Conservation (phyloP, 2,797 vertebrate species). For the Synanceia verrucosa region DNA sequence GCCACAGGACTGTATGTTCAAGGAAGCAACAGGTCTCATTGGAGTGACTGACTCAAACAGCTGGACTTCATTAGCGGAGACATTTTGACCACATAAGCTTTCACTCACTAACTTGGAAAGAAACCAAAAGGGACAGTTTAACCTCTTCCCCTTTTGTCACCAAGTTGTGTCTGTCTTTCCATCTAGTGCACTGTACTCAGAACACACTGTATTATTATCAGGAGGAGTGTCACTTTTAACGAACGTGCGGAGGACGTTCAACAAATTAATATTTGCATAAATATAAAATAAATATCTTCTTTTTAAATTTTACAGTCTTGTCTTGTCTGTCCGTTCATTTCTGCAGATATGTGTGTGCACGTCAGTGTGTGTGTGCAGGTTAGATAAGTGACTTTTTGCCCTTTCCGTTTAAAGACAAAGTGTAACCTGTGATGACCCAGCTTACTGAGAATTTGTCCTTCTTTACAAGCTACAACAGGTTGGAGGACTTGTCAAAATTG, state of each 20-base stretch:
- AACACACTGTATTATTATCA: background rate
- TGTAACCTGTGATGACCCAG: slow-evolving; percentile 20
- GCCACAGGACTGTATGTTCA: background rate
- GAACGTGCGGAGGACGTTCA: background rate
- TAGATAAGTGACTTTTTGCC: background rate
- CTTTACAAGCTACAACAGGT: slow-evolving; percentile 31
- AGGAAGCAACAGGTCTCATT: background rate
- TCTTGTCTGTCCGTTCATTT: background rate
- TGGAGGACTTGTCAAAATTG: slow-evolving; percentile 7
- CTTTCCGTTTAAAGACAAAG: background rate
- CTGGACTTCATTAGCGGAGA: slow-evolving; percentile 4
- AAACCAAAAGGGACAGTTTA: background rate
- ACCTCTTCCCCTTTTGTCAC: slow-evolving; percentile 10
- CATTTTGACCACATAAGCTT: background rate
- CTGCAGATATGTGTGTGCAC: background rate
- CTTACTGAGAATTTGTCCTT: slow-evolving; percentile 9
- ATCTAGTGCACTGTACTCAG: background rate
- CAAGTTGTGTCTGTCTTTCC: background rate
- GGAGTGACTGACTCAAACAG: slow-evolving; percentile 7
- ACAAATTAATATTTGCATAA: background rate
- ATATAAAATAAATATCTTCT: no score
- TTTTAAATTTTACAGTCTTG: no score
- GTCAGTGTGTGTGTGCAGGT: background rate
- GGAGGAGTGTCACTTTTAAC: background rate
- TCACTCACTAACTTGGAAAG: background rate